Percentiles rank a stretch among this genome's conserved stretches.
phyloP scores from a whole-genome alignment of 2,888 invertebrate genomes.

The Disparrhopalites patrizii region DNA sequence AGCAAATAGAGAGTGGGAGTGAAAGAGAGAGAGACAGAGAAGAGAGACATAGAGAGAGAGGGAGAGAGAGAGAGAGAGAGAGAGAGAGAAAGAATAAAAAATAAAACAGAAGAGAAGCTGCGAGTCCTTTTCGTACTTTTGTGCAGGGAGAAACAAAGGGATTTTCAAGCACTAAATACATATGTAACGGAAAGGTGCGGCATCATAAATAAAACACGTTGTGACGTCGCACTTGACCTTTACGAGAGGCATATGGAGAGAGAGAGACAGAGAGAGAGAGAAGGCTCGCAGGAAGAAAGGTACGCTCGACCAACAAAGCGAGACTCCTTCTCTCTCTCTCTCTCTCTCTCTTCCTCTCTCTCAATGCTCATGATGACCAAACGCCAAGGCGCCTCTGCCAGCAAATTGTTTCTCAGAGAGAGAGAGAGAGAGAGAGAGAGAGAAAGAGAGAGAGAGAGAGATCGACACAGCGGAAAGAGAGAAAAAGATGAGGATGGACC shows the following conservation, averaged over 20 bases:
- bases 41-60: background rate
- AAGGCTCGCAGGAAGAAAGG: constrained; percentile 39
- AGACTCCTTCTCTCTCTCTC: no score
- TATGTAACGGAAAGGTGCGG: constrained; percentile 25
- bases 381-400: constrained; percentile 31
- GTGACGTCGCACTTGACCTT: constrained; percentile 37
- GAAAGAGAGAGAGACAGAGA: no score
- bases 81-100: background rate
- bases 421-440: constrained; percentile 36
- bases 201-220: constrained; percentile 33
- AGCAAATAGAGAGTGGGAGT: no score
- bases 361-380: constrained; percentile 34
- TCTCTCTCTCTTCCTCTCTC: no score
- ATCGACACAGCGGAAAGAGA: constrained; percentile 40
- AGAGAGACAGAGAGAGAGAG: no score
- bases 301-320: constrained; percentile 38
- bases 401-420: constrained; percentile 40
- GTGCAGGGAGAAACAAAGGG: constrained; percentile 17
- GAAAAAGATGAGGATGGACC: constrained; percentile 31
- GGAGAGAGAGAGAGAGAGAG: background rate
- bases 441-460: constrained; percentile 27
- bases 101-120: constrained; percentile 11
- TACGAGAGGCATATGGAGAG: constrained; percentile 35
- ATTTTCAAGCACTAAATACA: constrained; percentile 1
- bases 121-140: no score